phyloP scores from a whole-genome alignment of 2,888 invertebrate genomes.

The Latrodectus hesperus region DNA sequence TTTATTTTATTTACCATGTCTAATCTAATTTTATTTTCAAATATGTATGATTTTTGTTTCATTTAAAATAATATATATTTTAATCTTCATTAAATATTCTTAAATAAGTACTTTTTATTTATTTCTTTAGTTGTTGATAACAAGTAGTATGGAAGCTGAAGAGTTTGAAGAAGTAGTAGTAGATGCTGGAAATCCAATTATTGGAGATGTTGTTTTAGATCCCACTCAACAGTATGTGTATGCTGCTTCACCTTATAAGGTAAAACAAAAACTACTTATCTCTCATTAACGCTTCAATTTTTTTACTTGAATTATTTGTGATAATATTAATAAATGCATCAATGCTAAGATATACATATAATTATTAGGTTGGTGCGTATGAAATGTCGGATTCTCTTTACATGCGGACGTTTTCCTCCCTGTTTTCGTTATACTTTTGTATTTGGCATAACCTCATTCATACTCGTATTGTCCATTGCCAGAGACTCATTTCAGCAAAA shows the following conservation, averaged over 20 bases:
- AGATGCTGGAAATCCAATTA: constrained; percentile 84
- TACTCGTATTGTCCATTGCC: no score
- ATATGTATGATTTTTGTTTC: not conserved
- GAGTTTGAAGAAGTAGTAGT: constrained; percentile 90
- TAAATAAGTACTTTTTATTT: not conserved
- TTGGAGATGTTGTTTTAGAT: constrained; percentile 91
- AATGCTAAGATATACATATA: not conserved
- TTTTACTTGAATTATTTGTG: no score
- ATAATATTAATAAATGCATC: no score
- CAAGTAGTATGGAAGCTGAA: constrained; percentile 81
- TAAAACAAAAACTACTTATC: constrained; percentile 73
- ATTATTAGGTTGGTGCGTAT: no score
- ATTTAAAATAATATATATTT: no score
- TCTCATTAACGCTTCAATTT: not conserved
- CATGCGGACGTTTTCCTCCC: no score
- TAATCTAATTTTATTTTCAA: not conserved
- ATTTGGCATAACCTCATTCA: no score
- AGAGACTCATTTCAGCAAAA: no score
- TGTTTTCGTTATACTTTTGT: no score
- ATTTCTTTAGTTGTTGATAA: constrained; percentile 80
- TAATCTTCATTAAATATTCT: no score
- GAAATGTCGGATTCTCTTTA: no score
- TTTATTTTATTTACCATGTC: not conserved
- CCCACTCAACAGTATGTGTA: constrained; percentile 88
- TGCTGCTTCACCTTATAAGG: constrained; percentile 85